Percentiles rank a stretch among this genome's conserved stretches.
Conservation (phyloP, 2,797 vertebrate genomes). For the Chiroxiphia lanceolata region DNA sequence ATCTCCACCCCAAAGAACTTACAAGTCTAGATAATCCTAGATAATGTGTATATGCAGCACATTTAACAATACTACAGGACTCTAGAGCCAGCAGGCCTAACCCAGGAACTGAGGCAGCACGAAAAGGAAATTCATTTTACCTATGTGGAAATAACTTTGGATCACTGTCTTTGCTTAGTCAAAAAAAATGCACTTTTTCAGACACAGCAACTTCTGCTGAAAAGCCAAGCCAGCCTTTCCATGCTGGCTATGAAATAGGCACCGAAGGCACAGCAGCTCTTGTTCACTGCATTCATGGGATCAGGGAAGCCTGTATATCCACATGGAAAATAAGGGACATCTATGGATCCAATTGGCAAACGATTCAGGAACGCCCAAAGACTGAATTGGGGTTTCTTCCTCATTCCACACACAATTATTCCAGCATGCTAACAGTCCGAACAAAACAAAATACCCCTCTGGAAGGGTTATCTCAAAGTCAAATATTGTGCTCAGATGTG, state of each 20-base stretch:
- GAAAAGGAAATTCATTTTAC: not conserved
- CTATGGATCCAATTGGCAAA: not conserved
- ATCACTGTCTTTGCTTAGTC: not conserved
- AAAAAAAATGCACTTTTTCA: not conserved
- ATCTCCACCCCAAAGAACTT: not conserved
- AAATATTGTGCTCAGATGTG: not conserved
- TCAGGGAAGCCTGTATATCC: not conserved
- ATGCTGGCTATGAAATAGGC: not conserved
- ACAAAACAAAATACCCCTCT: not conserved
- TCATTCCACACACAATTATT: not conserved
- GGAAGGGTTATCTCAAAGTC: not conserved
- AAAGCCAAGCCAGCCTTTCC: not conserved
- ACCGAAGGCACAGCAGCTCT: not conserved
- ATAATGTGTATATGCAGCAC: not conserved
- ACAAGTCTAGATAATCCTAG: not conserved
- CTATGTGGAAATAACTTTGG: not conserved
- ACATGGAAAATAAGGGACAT: not conserved
- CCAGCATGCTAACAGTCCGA: not conserved
- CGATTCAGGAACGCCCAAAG: not conserved
- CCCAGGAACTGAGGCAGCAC: not conserved
- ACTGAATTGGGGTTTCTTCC: not conserved
- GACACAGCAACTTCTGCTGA: not conserved
- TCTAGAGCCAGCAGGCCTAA: not conserved
- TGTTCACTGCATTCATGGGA: rapidly evolving
- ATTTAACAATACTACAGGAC: not conserved